Percentiles rank a stretch among this genome's conserved stretches.
phyloP scores from a whole-genome alignment of 1,140 invertebrate genomes.

The Zaprionus capensis region DNA sequence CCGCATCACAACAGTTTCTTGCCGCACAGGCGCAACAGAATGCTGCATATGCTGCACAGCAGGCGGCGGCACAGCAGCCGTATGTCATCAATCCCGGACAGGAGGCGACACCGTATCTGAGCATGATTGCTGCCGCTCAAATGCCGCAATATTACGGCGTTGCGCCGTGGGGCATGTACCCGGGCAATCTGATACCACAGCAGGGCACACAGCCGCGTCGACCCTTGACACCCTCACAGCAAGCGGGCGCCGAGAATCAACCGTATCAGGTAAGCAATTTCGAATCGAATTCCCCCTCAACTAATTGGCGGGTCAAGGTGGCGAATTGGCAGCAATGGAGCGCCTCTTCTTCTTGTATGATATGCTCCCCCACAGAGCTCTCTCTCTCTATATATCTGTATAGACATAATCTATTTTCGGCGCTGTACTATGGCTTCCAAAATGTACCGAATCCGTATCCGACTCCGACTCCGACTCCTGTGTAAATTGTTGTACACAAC shows the following conservation, averaged over 20 bases:
- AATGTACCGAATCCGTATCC: not conserved
- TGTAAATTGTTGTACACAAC: slow-evolving; percentile 46
- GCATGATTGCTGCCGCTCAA: slow-evolving; percentile 88
- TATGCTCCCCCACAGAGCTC: not conserved
- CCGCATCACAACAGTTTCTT: slow-evolving; percentile 86
- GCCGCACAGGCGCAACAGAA: slow-evolving; percentile 84
- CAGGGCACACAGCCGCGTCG: slow-evolving; percentile 89
- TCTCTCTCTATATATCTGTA: not conserved
- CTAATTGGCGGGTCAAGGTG: not conserved
- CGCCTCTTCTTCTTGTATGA: not conserved
- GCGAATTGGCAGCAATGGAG: no score
- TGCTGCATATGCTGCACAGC: slow-evolving; percentile 86
- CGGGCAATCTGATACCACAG: slow-evolving; percentile 90
- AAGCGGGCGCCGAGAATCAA: slow-evolving; percentile 87
- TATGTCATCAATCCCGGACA: slow-evolving; percentile 94
- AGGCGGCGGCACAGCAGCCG: slow-evolving; percentile 87
- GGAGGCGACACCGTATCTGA: slow-evolving; percentile 86
- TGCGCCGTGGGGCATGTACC: slow-evolving; percentile 93
- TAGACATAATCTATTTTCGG: not conserved
- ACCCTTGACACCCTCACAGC: slow-evolving; percentile 90
- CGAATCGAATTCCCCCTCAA: not conserved
- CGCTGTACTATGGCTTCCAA: slow-evolving; percentile 17
- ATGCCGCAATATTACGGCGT: slow-evolving; percentile 92
- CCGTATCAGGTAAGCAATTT: slow-evolving; percentile 79
- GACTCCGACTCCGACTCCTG: slow-evolving; percentile 2